Evolutionary conservation across 2,113 vertebrate genomes (phyloP).

Genomic region (Podocnemis expansa): DNA sequence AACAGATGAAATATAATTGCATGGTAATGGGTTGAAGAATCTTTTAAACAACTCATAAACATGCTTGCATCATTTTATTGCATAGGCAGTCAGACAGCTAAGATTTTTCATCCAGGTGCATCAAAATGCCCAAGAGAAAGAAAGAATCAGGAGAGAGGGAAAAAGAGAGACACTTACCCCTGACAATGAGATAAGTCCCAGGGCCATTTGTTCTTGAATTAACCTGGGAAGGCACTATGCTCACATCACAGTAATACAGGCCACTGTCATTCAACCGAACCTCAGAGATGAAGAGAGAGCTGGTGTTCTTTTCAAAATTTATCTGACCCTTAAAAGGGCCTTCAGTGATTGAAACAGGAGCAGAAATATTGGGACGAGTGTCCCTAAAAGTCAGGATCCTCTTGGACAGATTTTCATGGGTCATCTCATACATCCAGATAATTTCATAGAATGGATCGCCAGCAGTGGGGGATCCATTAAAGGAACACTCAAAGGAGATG

Average conservation of each 20-base stretch:
- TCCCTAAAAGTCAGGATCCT: background rate
- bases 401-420: background rate
- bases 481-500: background rate
- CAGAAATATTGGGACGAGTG: background rate
- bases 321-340: background rate
- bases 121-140: background rate
- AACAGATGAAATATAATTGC: background rate
- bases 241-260: background rate
- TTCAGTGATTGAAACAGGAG: too few species aligned
- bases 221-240: background rate
- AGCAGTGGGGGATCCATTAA: background rate
- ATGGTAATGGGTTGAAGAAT: background rate
- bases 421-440: background rate
- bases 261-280: background rate
- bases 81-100: background rate
- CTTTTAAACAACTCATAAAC: background rate
- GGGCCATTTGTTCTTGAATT: too few species aligned
- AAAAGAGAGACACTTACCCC: background rate
- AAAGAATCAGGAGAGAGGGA: background rate
- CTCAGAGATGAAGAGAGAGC: background rate
- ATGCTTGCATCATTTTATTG: background rate
- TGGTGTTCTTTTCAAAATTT: background rate
- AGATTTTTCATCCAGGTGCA: too few species aligned
- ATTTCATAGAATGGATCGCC: background rate
- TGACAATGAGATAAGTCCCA: background rate